These are phyloP conservation scores for Cassiopea andromeda DNA, from an alignment of 30 jellyfish, hydroid and myxozoan genomes.

Conservation along the genomic window DNA sequence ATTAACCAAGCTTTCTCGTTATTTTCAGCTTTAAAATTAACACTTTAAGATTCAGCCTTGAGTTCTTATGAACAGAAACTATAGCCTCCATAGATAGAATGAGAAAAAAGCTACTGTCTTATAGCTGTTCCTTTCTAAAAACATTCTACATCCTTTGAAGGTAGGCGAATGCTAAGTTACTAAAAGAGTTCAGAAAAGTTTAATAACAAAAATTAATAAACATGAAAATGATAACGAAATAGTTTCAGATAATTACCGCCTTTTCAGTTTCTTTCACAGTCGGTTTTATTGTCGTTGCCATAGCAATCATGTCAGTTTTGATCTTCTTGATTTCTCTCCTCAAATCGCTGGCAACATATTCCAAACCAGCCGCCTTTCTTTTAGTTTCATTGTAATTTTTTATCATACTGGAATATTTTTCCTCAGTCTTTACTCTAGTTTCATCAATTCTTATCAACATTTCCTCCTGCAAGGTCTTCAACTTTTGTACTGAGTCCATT, in stretches of 20 bases:
- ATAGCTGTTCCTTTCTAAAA: too few relatives aligned
- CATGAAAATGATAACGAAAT: too few relatives aligned
- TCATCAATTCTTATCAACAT: conserved; percentile 29
- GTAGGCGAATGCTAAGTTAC: too few relatives aligned
- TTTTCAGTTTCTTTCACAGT: conserved; percentile 34
- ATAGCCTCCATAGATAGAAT: too few relatives aligned
- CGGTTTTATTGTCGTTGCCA: conserved; percentile 43
- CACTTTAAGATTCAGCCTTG: too few relatives aligned
- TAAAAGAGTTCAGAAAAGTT: too few relatives aligned
- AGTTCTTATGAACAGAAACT: too few relatives aligned
- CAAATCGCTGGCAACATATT: background rate
- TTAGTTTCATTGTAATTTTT: conserved; percentile 1
- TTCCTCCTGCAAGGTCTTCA: conserved; percentile 20
- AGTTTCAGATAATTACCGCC: conserved; percentile 19
- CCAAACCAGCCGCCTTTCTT: conserved; percentile 8
- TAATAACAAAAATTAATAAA: too few relatives aligned
- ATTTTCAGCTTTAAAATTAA: too few relatives aligned
- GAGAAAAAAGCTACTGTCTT: too few relatives aligned
- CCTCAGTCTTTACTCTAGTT: conserved; percentile 51
- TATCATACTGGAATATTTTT: conserved; percentile 41
- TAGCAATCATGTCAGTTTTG: conserved; percentile 22
- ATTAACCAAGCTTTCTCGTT: too few relatives aligned
- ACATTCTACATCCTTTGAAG: too few relatives aligned
- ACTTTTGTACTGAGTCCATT: conserved; percentile 12
- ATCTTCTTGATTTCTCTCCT: conserved; percentile 25